A percentile compares a stretch with the other conserved stretches of the same genome.
phyloP scores from a whole-genome alignment of 2,797 vertebrate species.

The Fratercula arctica region DNA sequence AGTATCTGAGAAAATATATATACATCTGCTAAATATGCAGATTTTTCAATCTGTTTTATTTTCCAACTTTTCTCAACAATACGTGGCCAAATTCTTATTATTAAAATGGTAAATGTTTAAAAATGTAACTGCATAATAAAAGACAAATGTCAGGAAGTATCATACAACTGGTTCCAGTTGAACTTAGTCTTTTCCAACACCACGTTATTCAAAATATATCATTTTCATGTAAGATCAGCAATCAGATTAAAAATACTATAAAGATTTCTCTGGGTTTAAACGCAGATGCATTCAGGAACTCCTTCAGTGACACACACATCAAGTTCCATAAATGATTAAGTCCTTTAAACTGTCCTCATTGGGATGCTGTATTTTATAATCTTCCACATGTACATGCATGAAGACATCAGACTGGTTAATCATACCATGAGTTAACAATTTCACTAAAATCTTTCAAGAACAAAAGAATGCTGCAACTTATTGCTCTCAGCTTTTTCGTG shows the following conservation, averaged over 20 bases:
- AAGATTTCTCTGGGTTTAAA: background rate
- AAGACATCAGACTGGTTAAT: background rate
- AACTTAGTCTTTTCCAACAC: background rate
- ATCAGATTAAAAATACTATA: background rate
- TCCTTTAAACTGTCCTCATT: background rate
- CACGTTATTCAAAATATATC: background rate
- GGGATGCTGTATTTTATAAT: background rate
- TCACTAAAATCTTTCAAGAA: background rate
- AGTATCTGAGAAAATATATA: background rate
- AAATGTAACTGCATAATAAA: background rate
- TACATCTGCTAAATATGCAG: background rate
- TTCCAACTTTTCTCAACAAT: background rate
- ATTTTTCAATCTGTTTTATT: background rate
- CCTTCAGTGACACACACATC: background rate
- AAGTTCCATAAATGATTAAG: background rate
- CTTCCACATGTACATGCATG: background rate
- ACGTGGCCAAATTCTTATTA: background rate
- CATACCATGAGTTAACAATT: background rate
- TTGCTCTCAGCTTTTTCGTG: background rate
- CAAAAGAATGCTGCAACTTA: background rate
- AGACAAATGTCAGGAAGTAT: background rate
- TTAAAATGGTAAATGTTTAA: background rate
- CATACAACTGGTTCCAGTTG: background rate
- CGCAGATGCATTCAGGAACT: background rate
- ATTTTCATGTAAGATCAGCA: background rate